Evolutionary conservation across 2,888 invertebrate species (phyloP), one percentile per base, ranked within the genome.

Genomic region (Xanthorhoe spadicearia): DNA sequence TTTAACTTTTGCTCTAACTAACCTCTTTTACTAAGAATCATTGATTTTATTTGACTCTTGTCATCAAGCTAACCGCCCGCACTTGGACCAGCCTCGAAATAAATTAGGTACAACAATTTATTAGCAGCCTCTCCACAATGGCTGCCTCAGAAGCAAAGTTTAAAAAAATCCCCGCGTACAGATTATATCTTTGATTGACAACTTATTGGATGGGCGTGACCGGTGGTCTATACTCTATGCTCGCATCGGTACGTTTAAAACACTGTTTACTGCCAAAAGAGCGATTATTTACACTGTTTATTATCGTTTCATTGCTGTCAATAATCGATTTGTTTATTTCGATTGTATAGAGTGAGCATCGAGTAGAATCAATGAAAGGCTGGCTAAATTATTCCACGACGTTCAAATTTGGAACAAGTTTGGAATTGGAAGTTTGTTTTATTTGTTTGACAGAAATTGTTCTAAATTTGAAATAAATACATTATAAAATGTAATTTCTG

Each of bases 121-220:
- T 80, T 78, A 75, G 75, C 78, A 75, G 74, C 72, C 74, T 73
- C 68, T 69, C 58, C 61, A 68, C 69, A 69, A 67, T 72, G 69
- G 66, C 61, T 66, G 75, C 68, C 69, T 71, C 71, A 63, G 75
- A 71, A 74, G 68, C 66, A 48, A 60, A 75, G 72, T 79, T 82
- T 74, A 80, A 80, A 82, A 81, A 82, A 78, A 75, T 77, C 70
- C 68, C 69, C 82, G 76, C 78, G 74, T 76, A 64, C 53, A 73
- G 82, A 80, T 81, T 74, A 73, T 76, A 80, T 80, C 77, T 71
- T 51, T 75, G 79, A 81, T 79, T 78, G 76, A 74, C 75, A 78
- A 72, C 74, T 73, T 78, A 83, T 83, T 78, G 79, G 73, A 73
- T 71, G 78, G 82, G 82, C 82, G 82, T 78, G 77, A 69, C 66